phyloP scores from a whole-genome alignment of 2,888 invertebrate species.

The Nasonia oneida region DNA sequence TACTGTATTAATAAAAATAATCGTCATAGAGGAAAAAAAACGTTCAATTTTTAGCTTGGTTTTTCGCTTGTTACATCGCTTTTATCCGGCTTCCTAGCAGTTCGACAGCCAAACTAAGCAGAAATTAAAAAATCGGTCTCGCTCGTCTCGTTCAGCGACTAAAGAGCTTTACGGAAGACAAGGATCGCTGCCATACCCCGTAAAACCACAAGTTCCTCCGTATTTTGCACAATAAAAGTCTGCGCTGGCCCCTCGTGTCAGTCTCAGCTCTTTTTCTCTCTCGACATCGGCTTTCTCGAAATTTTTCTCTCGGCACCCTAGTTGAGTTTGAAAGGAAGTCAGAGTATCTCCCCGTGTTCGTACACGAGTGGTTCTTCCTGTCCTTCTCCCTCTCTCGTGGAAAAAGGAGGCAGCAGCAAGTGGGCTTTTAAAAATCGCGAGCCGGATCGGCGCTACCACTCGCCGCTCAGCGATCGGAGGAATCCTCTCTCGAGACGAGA shows the following conservation, averaged over 20 bases:
- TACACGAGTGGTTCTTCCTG: background rate
- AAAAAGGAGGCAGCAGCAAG: background rate
- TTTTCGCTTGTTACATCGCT: background rate
- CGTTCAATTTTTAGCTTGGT: background rate
- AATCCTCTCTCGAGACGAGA: constrained; percentile 26
- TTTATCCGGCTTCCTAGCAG: background rate
- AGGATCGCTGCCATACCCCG: background rate
- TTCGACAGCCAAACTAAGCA: background rate
- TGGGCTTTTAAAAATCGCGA: constrained; percentile 20
- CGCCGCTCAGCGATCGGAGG: background rate
- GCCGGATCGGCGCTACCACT: constrained; percentile 17
- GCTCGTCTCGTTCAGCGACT: background rate
- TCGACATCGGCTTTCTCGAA: constrained; percentile 12
- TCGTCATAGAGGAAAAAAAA: background rate
- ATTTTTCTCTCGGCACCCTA: constrained; percentile 13
- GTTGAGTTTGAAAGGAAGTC: background rate
- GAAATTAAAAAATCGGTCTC: constrained; percentile 7
- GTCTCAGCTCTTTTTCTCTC: background rate
- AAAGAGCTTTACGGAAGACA: background rate
- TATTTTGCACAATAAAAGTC: constrained; percentile 16
- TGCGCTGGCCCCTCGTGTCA: background rate
- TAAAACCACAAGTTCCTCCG: background rate
- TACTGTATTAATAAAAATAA: background rate
- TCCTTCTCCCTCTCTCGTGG: background rate
- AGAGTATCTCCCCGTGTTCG: background rate